Conservation (phyloP, 2,113 vertebrate species). For the Esox niger region DNA sequence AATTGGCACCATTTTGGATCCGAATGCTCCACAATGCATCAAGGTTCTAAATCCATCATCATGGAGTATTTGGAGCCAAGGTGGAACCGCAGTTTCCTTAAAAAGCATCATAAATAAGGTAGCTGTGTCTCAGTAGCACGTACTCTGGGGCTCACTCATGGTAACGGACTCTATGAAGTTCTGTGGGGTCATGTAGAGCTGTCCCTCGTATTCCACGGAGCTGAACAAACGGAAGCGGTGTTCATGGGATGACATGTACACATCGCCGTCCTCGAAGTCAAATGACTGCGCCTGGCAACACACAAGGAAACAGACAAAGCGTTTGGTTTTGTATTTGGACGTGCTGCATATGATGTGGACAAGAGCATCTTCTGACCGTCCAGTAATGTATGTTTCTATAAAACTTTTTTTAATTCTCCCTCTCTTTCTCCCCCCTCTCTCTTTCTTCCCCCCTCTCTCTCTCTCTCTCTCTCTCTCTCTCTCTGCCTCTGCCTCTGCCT, state of each 20-base stretch:
- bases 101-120: not conserved
- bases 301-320: slow-evolving; percentile 11
- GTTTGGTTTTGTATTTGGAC: too few relatives aligned
- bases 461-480: too few relatives aligned
- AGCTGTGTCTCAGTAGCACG: slow-evolving; percentile 27
- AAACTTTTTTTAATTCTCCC: too few relatives aligned
- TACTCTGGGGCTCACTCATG: slow-evolving; percentile 90
- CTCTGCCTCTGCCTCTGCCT: too few relatives aligned
- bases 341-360: too few relatives aligned
- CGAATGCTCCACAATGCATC: too few relatives aligned
- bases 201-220: slow-evolving; percentile 93
- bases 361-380: too few relatives aligned
- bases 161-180: slow-evolving; percentile 97
- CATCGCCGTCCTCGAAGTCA: slow-evolving; percentile 86
- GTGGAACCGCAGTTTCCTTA: not conserved
- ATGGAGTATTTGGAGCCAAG: not conserved
- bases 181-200: slow-evolving; percentile 95
- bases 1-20: too few relatives aligned
- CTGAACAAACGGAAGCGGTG: slow-evolving; percentile 90
- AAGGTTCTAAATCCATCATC: too few relatives aligned
- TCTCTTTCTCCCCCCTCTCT: too few relatives aligned
- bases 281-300: slow-evolving; percentile 63
- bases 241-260: slow-evolving; percentile 92
- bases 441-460: too few relatives aligned
- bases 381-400: too few relatives aligned